These are phyloP conservation scores for Dicaeum eximium DNA, from an alignment of 2,113 vertebrate genomes.

Conservation along the genomic window DNA sequence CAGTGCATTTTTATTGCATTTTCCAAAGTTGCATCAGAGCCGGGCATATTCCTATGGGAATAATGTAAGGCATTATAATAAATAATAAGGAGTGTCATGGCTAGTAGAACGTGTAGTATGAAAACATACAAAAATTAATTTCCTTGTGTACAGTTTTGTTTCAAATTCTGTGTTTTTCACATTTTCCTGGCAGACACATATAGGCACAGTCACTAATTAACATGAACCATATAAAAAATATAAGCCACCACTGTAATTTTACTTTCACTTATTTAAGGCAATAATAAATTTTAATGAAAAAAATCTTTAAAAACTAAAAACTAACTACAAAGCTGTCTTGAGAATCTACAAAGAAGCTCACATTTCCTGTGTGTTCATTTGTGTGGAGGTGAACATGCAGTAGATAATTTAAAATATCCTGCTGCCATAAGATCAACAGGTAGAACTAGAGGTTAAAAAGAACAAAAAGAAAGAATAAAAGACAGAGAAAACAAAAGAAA, in stretches of 20 bases:
- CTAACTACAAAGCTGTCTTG: background rate
- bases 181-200: constrained; percentile 59
- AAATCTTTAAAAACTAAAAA: background rate
- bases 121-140: constrained; percentile 49
- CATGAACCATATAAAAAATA: constrained; percentile 53
- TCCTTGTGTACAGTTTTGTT: constrained; percentile 64
- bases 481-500: background rate
- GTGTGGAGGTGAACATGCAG: background rate
- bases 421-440: background rate
- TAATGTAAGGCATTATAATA: constrained; percentile 51
- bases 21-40: constrained; percentile 47
- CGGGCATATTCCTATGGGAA: constrained; percentile 21
- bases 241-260: constrained; percentile 18
- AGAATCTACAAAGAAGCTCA: background rate
- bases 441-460: background rate
- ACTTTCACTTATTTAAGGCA: background rate
- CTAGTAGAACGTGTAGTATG: constrained; percentile 61
- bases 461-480: background rate
- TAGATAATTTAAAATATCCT: background rate
- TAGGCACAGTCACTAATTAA: constrained; percentile 46
- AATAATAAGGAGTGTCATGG: constrained; percentile 58
- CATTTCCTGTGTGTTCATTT: background rate
- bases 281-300: constrained; percentile 22
- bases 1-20: constrained; percentile 58
- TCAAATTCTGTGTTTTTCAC: constrained; percentile 40